A percentile compares a stretch with the other conserved stretches of the same genome.
phyloP scores from a whole-genome alignment of 2,113 vertebrate species.

The Pardalotus punctatus region DNA sequence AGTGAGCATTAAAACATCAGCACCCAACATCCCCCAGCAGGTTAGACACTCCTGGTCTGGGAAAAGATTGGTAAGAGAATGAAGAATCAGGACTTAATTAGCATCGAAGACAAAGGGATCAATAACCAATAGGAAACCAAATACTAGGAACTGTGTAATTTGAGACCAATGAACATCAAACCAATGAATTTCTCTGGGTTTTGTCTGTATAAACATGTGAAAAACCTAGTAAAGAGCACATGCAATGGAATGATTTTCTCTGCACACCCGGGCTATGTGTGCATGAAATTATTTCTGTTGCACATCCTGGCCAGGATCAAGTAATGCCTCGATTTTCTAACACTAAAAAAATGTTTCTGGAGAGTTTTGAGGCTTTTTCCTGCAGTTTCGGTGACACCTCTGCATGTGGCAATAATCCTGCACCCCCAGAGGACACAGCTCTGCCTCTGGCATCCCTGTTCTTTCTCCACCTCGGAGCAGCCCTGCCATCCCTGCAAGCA shows the following conservation, averaged over 20 bases:
- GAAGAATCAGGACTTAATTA: neutral
- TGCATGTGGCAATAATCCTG: neutral
- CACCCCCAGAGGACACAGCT: neutral
- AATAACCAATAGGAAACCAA: neutral
- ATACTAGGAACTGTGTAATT: rapidly evolving
- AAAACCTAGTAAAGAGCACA: rapidly evolving
- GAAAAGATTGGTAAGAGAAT: rapidly evolving
- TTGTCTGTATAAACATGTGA: neutral
- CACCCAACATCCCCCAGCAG: too few species aligned
- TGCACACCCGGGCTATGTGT: neutral
- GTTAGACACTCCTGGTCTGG: too few species aligned
- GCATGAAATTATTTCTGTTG: too few species aligned
- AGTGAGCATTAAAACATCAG: too few species aligned
- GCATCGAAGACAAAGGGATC: neutral
- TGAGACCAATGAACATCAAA: rapidly evolving
- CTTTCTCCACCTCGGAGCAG: neutral
- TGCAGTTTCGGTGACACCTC: neutral
- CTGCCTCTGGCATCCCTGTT: neutral
- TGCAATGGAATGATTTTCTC: neutral
- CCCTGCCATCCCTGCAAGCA: neutral
- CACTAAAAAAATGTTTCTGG: neutral
- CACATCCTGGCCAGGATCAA: neutral
- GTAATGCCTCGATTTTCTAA: neutral
- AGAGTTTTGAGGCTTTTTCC: neutral
- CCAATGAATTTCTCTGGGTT: neutral